phyloP scores from a whole-genome alignment of 2,113 vertebrate species.

The Heptranchias perlo region DNA sequence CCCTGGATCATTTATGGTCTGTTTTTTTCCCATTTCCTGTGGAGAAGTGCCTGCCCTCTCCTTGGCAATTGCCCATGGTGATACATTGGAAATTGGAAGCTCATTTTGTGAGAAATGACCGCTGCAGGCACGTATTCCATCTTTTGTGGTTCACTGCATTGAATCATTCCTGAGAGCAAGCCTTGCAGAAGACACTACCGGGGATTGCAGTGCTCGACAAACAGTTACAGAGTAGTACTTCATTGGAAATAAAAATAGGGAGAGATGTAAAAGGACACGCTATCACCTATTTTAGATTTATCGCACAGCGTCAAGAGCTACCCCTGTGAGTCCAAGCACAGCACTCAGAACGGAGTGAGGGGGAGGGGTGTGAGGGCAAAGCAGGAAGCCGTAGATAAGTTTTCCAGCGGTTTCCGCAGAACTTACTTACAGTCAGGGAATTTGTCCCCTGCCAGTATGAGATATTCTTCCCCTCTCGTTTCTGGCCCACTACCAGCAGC shows the following conservation, averaged over 20 bases:
- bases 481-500: background rate
- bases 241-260: constrained; percentile 3
- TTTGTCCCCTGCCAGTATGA: background rate
- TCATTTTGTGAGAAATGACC: background rate
- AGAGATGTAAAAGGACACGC: background rate
- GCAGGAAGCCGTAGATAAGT: background rate
- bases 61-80: background rate
- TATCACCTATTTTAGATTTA: background rate
- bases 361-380: background rate
- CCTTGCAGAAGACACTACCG: background rate
- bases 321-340: background rate
- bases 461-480: background rate
- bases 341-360: background rate
- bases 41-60: background rate
- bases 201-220: background rate
- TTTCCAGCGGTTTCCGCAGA: background rate
- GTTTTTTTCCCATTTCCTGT: background rate
- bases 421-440: background rate
- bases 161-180: background rate
- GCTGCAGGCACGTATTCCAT: background rate
- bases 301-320: background rate
- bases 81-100: background rate
- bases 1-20: background rate
- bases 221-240: background rate
- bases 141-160: background rate